Conservation (phyloP, 30 jellyfish, hydroid and myxozoan genomes). For the Catostylus mosaicus region DNA sequence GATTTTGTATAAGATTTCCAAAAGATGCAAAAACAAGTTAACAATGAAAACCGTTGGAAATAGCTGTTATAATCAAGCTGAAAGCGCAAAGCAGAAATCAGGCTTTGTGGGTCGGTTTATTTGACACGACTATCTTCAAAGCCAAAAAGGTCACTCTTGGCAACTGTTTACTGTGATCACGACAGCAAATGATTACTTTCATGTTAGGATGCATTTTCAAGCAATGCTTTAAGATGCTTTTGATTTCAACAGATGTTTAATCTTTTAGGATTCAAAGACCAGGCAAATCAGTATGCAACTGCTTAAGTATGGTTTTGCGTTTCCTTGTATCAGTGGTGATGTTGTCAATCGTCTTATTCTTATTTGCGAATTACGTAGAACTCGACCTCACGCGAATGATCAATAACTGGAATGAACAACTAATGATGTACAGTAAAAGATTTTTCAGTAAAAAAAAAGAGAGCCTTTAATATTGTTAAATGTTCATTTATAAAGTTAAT, state of each 20-base stretch:
- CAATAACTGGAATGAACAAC: slow-evolving; percentile 54
- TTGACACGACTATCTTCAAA: no score
- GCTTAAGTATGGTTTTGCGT: slow-evolving; percentile 26
- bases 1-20: no score
- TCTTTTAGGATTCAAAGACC: slow-evolving; percentile 12
- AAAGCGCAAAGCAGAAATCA: no score
- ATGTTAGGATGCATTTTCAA: no score
- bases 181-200: no score
- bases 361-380: slow-evolving; percentile 62
- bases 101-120: no score
- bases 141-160: no score
- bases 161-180: no score
- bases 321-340: slow-evolving; percentile 60
- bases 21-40: no score
- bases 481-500: no score
- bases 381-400: slow-evolving; percentile 32
- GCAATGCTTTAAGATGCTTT: background rate
- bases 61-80: no score
- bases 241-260: background rate
- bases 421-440: slow-evolving; percentile 42
- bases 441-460: slow-evolving; percentile 28
- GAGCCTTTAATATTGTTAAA: background rate
- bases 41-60: no score
- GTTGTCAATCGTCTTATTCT: slow-evolving; percentile 43
- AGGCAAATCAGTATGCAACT: slow-evolving; percentile 14